phyloP scores from a whole-genome alignment of 2,797 vertebrate genomes.

The Poeciliopsis gracilis region DNA sequence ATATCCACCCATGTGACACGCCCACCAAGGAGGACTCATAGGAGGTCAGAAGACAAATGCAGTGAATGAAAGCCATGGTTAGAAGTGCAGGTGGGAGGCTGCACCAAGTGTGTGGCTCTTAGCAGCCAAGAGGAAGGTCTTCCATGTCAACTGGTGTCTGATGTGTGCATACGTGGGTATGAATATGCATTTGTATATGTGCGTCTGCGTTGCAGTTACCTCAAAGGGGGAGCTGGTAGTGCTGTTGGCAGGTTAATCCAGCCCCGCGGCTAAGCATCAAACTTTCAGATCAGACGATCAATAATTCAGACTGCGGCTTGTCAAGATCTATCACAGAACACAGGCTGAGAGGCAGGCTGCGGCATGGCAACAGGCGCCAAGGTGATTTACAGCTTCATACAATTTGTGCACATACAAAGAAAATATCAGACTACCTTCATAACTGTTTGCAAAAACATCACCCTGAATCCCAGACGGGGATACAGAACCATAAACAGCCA shows the following conservation, averaged over 20 bases:
- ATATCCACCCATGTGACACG: slow-evolving; percentile 13
- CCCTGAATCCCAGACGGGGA: slow-evolving; percentile 11
- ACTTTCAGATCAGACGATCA: slow-evolving; percentile 82
- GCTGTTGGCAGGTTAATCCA: slow-evolving; percentile 80
- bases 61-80: slow-evolving; percentile 11
- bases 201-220: slow-evolving; percentile 46
- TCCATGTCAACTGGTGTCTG: slow-evolving; percentile 39
- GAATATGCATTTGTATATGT: slow-evolving; percentile 57
- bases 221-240: slow-evolving; percentile 41
- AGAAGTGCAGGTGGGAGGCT: slow-evolving; percentile 31
- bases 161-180: slow-evolving; percentile 34
- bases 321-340: slow-evolving; percentile 75
- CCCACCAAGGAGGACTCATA: slow-evolving; percentile 13
- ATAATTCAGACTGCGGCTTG: slow-evolving; percentile 80
- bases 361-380: slow-evolving; percentile 58
- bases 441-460: slow-evolving; percentile 18
- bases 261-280: slow-evolving; percentile 81
- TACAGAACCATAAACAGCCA: not conserved
- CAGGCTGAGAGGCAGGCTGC: slow-evolving; percentile 57
- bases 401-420: slow-evolving; percentile 54
- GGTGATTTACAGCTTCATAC: slow-evolving; percentile 63
- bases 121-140: slow-evolving; percentile 30
- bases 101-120: slow-evolving; percentile 19
- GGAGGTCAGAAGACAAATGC: slow-evolving; percentile 38
- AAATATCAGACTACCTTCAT: slow-evolving; percentile 51